A percentile compares a stretch with the other conserved stretches of the same genome.
Conservation (phyloP, 2,888 invertebrate species). For the Drepanosiphum platanoidis region DNA sequence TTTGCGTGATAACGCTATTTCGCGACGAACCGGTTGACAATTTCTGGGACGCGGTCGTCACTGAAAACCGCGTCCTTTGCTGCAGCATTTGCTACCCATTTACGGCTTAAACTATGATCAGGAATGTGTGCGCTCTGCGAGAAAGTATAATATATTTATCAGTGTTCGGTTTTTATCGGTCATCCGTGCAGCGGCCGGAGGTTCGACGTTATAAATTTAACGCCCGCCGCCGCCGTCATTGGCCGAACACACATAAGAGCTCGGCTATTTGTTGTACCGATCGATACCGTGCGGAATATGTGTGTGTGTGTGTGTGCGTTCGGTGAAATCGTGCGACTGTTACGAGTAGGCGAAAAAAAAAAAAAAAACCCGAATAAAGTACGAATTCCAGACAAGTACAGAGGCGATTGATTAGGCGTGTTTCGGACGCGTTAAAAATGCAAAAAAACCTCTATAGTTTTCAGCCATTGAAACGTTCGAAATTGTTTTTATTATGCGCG, state of each 20-base stretch:
- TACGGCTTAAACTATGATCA: no score
- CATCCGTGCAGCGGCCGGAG: not conserved
- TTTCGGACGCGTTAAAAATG: constrained; percentile 20
- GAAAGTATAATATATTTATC: no score
- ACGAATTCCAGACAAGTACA: constrained; percentile 33
- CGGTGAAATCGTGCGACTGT: not conserved
- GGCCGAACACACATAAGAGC: not conserved
- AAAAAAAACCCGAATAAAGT: not conserved
- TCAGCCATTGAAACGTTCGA: constrained; percentile 46
- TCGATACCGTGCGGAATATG: not conserved
- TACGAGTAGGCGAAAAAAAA: not conserved
- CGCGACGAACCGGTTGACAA: no score
- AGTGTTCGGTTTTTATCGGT: no score
- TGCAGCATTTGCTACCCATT: no score
- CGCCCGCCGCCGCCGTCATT: not conserved
- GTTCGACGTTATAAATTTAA: not conserved
- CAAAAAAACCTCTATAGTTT: constrained; percentile 24
- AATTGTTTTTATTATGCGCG: constrained; percentile 44
- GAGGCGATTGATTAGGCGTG: constrained; percentile 54
- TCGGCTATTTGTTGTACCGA: not conserved
- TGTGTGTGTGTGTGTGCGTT: not conserved
- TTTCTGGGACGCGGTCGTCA: no score
- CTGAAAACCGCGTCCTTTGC: no score
- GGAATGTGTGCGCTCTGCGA: no score
- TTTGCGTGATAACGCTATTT: no score